Evolutionary conservation across 1,140 invertebrate species (phyloP).

Genomic region (Caenorhabditis tropicalis): DNA sequence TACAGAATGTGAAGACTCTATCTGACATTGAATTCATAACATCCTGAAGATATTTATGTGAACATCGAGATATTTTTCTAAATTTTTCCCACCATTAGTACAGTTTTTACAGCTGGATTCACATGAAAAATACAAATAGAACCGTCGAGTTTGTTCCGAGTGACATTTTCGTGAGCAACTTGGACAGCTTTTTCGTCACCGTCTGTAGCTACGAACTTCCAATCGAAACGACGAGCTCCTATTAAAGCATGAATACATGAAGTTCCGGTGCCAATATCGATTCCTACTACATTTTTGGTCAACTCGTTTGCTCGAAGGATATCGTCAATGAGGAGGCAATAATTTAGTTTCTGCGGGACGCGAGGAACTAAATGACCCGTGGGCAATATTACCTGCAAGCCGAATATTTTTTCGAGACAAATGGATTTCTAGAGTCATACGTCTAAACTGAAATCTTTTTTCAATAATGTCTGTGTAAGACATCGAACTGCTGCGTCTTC

Average conservation of each 20-base stretch:
- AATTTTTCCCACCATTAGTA: background rate
- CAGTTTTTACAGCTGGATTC: constrained; percentile 5
- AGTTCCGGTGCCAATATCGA: constrained; percentile 52
- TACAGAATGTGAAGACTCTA: constrained; percentile 13
- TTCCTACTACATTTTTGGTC: background rate
- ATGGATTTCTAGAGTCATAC: background rate
- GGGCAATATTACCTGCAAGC: constrained; percentile 30
- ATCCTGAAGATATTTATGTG: background rate
- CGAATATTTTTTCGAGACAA: too few species aligned
- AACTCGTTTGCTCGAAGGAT: background rate
- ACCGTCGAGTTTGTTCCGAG: background rate
- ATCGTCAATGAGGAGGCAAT: constrained; percentile 39
- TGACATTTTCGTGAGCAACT: constrained; percentile 30
- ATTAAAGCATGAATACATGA: constrained; percentile 51
- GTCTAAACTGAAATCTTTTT: constrained; percentile 27
- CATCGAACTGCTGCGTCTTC: constrained; percentile 32
- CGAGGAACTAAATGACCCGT: constrained; percentile 39
- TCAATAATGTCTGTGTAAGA: constrained; percentile 33
- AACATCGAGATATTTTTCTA: background rate
- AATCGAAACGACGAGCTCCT: constrained; percentile 37
- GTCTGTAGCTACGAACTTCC: constrained; percentile 46
- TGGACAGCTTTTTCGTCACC: background rate
- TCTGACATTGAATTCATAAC: background rate
- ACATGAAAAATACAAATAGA: constrained; percentile 28
- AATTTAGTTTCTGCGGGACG: constrained; percentile 44